Base-by-base conservation (phyloP, 2,797 vertebrate species). In the Pseudotriccus pelzelni region DNA sequence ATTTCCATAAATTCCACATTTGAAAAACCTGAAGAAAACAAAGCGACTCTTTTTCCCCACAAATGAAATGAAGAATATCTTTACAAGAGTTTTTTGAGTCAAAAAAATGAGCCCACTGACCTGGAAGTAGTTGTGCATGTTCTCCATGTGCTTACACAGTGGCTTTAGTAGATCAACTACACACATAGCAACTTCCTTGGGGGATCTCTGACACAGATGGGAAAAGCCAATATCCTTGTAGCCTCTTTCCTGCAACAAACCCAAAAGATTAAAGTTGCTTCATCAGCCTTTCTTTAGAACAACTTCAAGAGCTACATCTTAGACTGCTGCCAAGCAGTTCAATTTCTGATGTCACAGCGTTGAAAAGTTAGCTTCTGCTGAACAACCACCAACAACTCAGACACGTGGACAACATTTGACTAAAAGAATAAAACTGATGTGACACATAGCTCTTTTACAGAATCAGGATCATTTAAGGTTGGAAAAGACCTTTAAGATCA, bases 51-150 rank as follows among this genome's bases (percentile, higher is more conserved):
- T 5, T 5, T 64, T 50, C 23, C 37, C 59, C 14, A 19, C 19
- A 85, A 56, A 77, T 44, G 86, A 87, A 74, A 82, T 74, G 8
- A 58, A 32, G 91, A 79, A 23, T 78, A 55, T 20, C 67, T 59
- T 73, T 52, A 75, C 1, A 79, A 8, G 16, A 67, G 23, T 8
- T 67, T 55, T 85, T 81, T 75, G 21, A 84, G 50, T 55, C 13
- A 93, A 50, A 52, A 30, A 52, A 52, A 6, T 52, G 28, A 28
- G 68, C 24, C 53, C 46, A 90, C 97, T 97, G 52, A 99, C 99
- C 99, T 99, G 99, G 89, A 99, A 99, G 86, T 99, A 98, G 97
- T 99, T 99, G 97, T 99, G 99, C 96, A 98, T 99, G 96, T 99
- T 99, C 97, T 99, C 99, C 97, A 99, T 97, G 94, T 99, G 99